Percentiles rank a stretch among this genome's conserved stretches.
Conservation (phyloP, 2,797 vertebrate species). For the Myotis findleyi region DNA sequence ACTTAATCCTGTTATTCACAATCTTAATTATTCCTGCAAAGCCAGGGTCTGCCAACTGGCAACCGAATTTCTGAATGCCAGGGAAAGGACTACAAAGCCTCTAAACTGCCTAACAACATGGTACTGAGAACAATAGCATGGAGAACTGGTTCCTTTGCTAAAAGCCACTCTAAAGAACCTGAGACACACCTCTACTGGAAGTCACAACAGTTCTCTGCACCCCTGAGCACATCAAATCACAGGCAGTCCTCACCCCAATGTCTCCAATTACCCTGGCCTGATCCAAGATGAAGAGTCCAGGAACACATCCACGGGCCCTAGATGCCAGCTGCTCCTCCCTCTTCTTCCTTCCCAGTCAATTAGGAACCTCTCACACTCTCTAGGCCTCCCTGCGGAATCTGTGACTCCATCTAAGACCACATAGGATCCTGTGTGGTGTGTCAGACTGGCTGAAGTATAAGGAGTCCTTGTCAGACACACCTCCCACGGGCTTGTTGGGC, state of each 20-base stretch:
- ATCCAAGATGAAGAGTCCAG: neutral
- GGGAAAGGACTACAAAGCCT: neutral
- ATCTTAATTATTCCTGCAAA: constrained; percentile 37
- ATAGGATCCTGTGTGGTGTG: neutral
- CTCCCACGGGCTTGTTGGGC: neutral
- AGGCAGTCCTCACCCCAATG: neutral
- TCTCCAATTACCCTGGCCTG: neutral
- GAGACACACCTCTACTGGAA: constrained; percentile 9
- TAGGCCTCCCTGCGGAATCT: neutral
- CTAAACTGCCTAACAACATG: constrained; percentile 21
- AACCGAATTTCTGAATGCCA: constrained; percentile 58
- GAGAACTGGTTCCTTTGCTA: neutral
- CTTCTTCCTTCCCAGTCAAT: neutral
- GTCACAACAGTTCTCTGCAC: neutral
- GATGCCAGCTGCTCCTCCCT: neutral
- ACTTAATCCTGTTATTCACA: constrained; percentile 37
- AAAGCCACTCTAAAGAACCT: constrained; percentile 10
- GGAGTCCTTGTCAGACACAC: neutral
- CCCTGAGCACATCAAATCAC: constrained; percentile 26
- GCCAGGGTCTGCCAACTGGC: neutral
- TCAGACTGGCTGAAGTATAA: constrained; percentile 8
- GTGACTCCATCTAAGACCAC: neutral
- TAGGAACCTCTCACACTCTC: neutral
- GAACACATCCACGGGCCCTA: neutral
- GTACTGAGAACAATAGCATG: neutral